Evolutionary conservation across 1,140 invertebrate species (phyloP).

Genomic region (Atopsyche davidsoni): DNA sequence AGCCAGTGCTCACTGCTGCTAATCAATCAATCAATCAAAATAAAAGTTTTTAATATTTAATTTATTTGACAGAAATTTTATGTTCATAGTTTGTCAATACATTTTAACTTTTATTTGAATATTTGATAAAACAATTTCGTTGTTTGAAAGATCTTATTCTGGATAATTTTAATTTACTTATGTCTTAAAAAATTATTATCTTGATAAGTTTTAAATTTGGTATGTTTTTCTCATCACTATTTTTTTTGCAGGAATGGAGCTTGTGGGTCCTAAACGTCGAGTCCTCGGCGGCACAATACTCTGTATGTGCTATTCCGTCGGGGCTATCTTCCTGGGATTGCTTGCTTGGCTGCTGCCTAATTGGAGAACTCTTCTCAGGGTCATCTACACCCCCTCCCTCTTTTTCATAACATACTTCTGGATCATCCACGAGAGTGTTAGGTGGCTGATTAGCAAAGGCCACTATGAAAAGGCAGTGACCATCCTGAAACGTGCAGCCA

Average conservation of each 20-base stretch:
- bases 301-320: conserved; percentile 64
- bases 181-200: no score
- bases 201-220: no score
- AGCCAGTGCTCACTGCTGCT: no score
- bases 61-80: no score
- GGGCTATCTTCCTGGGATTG: conserved; percentile 61
- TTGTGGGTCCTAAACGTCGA: conserved; percentile 66
- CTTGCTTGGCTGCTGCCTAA: conserved; percentile 62
- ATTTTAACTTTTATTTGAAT: conserved; percentile 40
- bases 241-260: conserved; percentile 57
- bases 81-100: no score
- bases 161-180: no score
- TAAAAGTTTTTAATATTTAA: no score
- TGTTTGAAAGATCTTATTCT: no score
- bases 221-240: conserved; percentile 42
- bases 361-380: conserved; percentile 65
- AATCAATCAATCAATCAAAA: no score
- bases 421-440: conserved; percentile 61
- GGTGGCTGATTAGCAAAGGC: conserved; percentile 71
- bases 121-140: no score
- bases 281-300: conserved; percentile 66
- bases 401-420: conserved; percentile 59
- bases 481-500: conserved; percentile 56
- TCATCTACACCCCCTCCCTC: conserved; percentile 62
- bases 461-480: conserved; percentile 56